A percentile compares a stretch with the other conserved stretches of the same genome.
These are phyloP conservation scores for Melanerpes aurifrons DNA, from an alignment of 2,113 vertebrate genomes.

Conservation along the genomic window DNA sequence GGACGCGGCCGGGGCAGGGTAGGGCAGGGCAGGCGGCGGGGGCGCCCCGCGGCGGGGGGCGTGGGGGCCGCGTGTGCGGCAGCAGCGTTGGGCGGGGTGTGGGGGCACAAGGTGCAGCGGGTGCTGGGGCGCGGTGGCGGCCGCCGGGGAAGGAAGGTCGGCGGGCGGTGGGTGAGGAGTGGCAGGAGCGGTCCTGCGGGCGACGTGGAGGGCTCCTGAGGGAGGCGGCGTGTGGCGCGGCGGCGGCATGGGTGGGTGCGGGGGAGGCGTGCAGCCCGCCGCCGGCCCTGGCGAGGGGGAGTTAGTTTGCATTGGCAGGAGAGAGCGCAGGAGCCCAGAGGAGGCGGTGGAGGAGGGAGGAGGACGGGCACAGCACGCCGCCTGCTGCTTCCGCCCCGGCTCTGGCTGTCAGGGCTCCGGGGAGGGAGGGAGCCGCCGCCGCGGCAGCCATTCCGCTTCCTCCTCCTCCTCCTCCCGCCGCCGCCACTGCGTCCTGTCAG, in stretches of 20 bases:
- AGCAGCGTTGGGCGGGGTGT: no score
- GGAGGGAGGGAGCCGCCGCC: constrained; percentile 6
- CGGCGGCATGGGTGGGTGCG: constrained; percentile 42
- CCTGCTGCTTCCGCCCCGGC: constrained; percentile 77
- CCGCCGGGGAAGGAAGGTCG: background rate
- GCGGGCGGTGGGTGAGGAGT: background rate
- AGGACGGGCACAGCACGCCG: constrained; percentile 60
- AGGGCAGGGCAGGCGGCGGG: no score
- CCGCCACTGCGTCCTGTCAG: constrained; percentile 82
- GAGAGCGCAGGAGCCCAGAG: background rate
- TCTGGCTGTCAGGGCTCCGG: constrained; percentile 67
- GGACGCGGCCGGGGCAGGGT: background rate
- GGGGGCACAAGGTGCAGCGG: background rate
- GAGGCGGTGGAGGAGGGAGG: background rate
- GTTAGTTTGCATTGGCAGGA: constrained; percentile 48
- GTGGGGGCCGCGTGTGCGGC: background rate
- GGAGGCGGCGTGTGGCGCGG: constrained; percentile 38
- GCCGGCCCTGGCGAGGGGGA: constrained; percentile 18
- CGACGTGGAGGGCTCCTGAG: background rate
- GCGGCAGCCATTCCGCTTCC: constrained; percentile 56
- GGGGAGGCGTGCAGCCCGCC: constrained; percentile 30
- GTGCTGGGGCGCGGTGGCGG: background rate
- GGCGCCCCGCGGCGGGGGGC: no score
- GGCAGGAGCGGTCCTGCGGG: background rate
- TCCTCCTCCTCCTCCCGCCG: constrained; percentile 27